phyloP scores from a whole-genome alignment of 1,140 invertebrate species.

The Lucilia sericata region DNA sequence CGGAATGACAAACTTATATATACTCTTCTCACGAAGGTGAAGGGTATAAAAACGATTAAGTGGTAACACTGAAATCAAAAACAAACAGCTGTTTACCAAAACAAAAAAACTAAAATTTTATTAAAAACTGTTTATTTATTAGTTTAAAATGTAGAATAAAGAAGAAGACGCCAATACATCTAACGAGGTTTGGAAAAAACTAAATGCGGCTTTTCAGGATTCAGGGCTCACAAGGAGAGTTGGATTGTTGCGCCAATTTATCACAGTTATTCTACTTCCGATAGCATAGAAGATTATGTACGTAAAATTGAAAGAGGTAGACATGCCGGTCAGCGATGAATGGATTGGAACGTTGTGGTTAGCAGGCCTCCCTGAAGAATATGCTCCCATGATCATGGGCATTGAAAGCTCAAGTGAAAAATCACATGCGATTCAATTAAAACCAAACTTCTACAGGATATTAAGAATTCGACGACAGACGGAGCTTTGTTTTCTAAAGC shows the following conservation, averaged over 20 bases:
- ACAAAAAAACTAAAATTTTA: too few relatives aligned
- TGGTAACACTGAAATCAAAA: too few relatives aligned
- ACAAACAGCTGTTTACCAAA: too few relatives aligned
- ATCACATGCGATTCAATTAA: constrained; percentile 1
- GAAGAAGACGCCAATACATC: neutral
- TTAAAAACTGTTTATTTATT: too few relatives aligned
- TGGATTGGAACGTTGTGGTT: constrained; percentile 62
- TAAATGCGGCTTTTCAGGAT: constrained; percentile 2
- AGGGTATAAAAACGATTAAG: too few relatives aligned
- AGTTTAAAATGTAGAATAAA: too few relatives aligned
- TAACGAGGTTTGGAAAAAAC: neutral
- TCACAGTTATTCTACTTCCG: neutral
- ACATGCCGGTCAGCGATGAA: constrained; percentile 54
- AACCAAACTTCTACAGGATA: constrained; percentile 6
- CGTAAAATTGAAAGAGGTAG: constrained; percentile 19
- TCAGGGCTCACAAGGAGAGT: neutral
- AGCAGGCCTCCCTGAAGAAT: constrained; percentile 62
- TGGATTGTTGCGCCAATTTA: neutral
- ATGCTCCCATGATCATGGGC: constrained; percentile 64
- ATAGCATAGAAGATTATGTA: constrained; percentile 8
- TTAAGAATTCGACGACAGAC: constrained; percentile 6
- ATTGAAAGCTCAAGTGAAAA: constrained; percentile 48
- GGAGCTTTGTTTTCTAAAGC: neutral
- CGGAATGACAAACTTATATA: too few relatives aligned
- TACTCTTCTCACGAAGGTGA: too few relatives aligned